These are phyloP conservation scores for Cryptocephalus primarius DNA, from an alignment of 2,888 invertebrate genomes.

Conservation along the genomic window DNA sequence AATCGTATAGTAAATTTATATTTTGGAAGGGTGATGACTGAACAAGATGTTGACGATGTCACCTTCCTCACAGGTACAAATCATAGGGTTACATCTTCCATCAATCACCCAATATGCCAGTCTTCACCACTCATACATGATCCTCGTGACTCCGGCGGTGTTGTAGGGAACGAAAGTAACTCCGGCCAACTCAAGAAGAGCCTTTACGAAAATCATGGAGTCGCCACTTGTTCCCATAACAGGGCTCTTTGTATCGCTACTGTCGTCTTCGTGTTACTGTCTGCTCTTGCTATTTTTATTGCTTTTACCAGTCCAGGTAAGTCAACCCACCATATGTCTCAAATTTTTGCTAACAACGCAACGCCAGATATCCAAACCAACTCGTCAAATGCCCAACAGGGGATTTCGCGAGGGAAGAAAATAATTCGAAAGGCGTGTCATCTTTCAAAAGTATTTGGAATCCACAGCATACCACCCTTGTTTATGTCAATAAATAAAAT, in stretches of 20 bases:
- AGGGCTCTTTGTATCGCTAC: slow-evolving; percentile 73
- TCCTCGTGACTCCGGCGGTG: slow-evolving; percentile 38
- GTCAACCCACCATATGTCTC: too few relatives aligned
- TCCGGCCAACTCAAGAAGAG: slow-evolving; percentile 53
- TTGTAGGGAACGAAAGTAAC: slow-evolving; percentile 50
- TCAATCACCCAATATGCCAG: slow-evolving; percentile 26
- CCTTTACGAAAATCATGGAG: slow-evolving; percentile 62
- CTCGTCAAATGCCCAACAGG: too few relatives aligned
- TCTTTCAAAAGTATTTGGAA: too few relatives aligned
- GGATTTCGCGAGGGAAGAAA: too few relatives aligned
- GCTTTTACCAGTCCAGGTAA: slow-evolving; percentile 72
- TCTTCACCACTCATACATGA: slow-evolving; percentile 34
- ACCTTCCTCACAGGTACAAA: slow-evolving; percentile 72
- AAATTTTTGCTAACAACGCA: too few relatives aligned
- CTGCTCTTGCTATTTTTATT: slow-evolving; percentile 74
- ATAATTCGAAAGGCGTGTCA: too few relatives aligned
- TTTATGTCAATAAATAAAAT: too few relatives aligned
- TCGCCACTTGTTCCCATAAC: slow-evolving; percentile 80
- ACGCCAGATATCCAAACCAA: too few relatives aligned
- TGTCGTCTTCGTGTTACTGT: slow-evolving; percentile 66
- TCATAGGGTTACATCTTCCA: slow-evolving; percentile 27
- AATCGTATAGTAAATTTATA: too few relatives aligned
- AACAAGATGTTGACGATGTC: slow-evolving; percentile 86
- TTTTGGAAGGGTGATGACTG: slow-evolving; percentile 57
- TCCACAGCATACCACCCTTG: too few relatives aligned